A percentile compares a stretch with the other conserved stretches of the same genome.
These are phyloP conservation scores for Pantherophis vulpinus DNA, from an alignment of 2,797 vertebrate species.

Conservation along the genomic window DNA sequence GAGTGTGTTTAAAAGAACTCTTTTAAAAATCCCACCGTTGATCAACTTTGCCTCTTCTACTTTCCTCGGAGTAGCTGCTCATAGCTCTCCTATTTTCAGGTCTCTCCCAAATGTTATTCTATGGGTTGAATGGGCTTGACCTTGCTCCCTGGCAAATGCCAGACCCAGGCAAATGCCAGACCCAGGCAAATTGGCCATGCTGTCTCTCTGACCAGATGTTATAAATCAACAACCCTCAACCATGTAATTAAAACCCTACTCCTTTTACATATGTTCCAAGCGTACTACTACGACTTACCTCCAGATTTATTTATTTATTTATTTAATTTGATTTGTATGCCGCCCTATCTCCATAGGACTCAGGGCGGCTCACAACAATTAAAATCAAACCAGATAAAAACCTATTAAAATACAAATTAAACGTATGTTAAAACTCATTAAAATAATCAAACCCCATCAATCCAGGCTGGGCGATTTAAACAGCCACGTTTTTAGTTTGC, in stretches of 20 bases:
- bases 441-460: too few relatives aligned
- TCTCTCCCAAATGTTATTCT: not conserved
- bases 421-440: too few relatives aligned
- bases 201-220: not conserved
- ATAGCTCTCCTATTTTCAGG: not conserved
- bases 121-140: not conserved
- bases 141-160: not conserved
- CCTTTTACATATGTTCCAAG: not conserved
- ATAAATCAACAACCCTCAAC: not conserved
- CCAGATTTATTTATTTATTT: not conserved
- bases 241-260: not conserved
- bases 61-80: not conserved
- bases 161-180: not conserved
- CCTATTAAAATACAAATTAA: too few relatives aligned
- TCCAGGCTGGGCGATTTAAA: too few relatives aligned
- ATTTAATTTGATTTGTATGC: too few relatives aligned
- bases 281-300: not conserved
- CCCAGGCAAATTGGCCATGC: not conserved
- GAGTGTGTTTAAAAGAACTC: not conserved
- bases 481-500: too few relatives aligned
- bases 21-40: not conserved
- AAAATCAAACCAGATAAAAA: too few relatives aligned
- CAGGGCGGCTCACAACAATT: too few relatives aligned
- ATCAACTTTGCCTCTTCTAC: not conserved
- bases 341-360: too few relatives aligned